Percentiles rank a stretch among this genome's conserved stretches.
Conservation (phyloP, 1,140 invertebrate species). For the Heliconius hewitsoni region DNA sequence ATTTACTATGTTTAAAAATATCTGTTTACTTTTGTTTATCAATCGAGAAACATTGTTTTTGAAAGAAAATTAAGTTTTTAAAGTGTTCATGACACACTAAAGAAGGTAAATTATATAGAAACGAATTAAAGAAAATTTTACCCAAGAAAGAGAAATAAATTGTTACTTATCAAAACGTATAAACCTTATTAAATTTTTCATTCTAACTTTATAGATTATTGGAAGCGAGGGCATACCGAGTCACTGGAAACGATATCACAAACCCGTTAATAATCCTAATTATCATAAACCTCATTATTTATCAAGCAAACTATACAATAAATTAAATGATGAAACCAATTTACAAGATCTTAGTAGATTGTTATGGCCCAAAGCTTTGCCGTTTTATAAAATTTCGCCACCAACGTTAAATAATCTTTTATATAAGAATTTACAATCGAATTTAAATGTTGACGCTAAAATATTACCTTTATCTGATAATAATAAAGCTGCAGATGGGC, state of each 20-base stretch:
- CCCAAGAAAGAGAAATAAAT: no score
- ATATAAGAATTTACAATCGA: background rate
- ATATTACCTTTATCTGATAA: background rate
- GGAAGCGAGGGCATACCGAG: background rate
- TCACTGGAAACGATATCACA: background rate
- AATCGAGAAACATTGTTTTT: no score
- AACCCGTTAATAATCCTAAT: background rate
- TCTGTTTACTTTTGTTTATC: no score
- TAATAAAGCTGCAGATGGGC: background rate
- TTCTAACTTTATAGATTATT: background rate
- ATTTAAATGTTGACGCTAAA: background rate
- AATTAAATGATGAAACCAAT: background rate
- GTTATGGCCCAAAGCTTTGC: background rate
- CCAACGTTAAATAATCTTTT: background rate
- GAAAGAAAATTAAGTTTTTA: no score
- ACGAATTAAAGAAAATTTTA: no score
- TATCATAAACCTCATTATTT: conserved; percentile 7
- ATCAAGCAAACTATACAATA: background rate
- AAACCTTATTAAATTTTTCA: no score
- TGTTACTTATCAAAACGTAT: no score
- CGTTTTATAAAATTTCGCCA: background rate
- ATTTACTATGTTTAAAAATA: no score
- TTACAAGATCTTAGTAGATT: background rate
- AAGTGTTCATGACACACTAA: no score
- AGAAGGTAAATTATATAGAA: no score